phyloP scores from a whole-genome alignment of 2,888 invertebrate genomes.

The Andrena camellia region DNA sequence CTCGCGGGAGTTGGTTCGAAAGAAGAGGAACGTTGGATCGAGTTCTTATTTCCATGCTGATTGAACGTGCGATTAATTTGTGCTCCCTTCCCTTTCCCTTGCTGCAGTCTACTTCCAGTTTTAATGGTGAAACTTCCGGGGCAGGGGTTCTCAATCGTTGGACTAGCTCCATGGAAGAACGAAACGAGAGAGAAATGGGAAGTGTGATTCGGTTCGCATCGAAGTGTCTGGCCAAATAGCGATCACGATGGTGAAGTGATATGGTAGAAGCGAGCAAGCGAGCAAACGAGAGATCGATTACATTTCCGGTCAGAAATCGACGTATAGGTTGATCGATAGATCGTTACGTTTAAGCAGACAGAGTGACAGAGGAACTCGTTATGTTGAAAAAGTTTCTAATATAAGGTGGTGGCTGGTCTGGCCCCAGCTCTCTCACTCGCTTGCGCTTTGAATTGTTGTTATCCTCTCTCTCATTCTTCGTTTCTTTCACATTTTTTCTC shows the following conservation, averaged over 20 bases:
- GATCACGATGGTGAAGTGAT: slow-evolving; percentile 34
- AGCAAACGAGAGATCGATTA: slow-evolving; percentile 36
- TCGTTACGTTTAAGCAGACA: slow-evolving; percentile 75
- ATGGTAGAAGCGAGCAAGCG: slow-evolving; percentile 36
- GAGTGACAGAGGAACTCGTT: slow-evolving; percentile 78
- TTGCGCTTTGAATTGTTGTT: slow-evolving; percentile 72
- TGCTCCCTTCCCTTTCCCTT: neutral
- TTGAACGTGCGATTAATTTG: neutral
- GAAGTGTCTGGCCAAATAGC: slow-evolving; percentile 14
- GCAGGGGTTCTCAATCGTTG: neutral
- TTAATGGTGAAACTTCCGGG: neutral
- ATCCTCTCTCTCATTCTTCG: slow-evolving; percentile 35
- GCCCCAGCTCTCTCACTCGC: slow-evolving; percentile 82
- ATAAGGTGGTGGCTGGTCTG: slow-evolving; percentile 80
- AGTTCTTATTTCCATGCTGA: neutral
- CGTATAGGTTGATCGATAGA: slow-evolving; percentile 33
- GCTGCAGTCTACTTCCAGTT: neutral
- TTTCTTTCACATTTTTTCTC: slow-evolving; percentile 22
- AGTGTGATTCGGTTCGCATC: neutral
- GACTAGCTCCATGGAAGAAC: neutral
- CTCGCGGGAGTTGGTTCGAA: neutral
- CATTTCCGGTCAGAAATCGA: slow-evolving; percentile 24
- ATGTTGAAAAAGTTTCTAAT: slow-evolving; percentile 78
- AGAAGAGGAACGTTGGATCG: neutral
- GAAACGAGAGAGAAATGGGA: neutral